A percentile compares a stretch with the other conserved stretches of the same genome.
phyloP scores from a whole-genome alignment of 2,113 vertebrate genomes.

The Cyprinodon variegatus region DNA sequence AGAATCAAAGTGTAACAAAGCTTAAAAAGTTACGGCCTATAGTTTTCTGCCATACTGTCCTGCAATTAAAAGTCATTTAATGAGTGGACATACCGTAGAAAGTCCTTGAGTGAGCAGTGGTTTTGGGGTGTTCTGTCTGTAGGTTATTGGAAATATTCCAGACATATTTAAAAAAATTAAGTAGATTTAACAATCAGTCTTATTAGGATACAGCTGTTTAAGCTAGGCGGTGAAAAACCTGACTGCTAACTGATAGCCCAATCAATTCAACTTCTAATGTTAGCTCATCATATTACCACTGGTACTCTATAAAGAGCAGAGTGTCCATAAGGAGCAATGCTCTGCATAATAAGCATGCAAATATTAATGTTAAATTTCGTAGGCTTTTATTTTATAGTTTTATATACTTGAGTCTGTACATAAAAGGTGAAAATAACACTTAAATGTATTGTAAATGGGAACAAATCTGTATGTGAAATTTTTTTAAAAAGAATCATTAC shows the following conservation, averaged over 20 bases:
- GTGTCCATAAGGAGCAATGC: conserved; percentile 7
- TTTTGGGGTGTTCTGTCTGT: neutral
- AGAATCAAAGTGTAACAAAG: neutral
- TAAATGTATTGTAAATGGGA: no score
- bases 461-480: no score
- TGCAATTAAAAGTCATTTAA: no score
- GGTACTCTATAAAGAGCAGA: conserved; percentile 34
- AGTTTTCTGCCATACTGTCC: no score
- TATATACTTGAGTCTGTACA: neutral
- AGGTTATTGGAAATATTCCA: neutral
- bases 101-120: neutral
- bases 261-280: neutral
- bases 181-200: neutral
- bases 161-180: neutral
- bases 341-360: neutral
- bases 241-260: neutral
- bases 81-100: neutral
- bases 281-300: neutral
- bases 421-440: no score
- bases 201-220: neutral
- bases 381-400: neutral
- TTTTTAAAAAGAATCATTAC: no score
- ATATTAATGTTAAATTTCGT: neutral
- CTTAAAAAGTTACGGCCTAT: neutral
- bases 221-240: neutral